Percentiles rank a stretch among this genome's conserved stretches.
These are phyloP conservation scores for Gymnodraco acuticeps DNA, from an alignment of 2,797 vertebrate species.

Conservation along the genomic window DNA sequence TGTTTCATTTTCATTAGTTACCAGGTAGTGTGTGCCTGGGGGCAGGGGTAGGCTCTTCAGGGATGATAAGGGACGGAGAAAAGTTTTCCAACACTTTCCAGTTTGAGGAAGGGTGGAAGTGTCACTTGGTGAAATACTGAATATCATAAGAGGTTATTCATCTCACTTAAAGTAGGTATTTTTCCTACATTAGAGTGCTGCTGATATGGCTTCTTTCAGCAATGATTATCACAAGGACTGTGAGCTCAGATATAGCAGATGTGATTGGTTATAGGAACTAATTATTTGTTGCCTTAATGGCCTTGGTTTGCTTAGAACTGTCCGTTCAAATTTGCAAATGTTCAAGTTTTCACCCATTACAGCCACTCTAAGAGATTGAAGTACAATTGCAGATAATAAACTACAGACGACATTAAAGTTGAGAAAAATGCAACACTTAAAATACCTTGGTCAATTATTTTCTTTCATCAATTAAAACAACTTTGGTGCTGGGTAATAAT, in stretches of 20 bases:
- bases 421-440: background rate
- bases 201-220: slow-evolving; percentile 24
- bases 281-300: slow-evolving; percentile 18
- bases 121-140: slow-evolving; percentile 44
- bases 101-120: slow-evolving; percentile 51
- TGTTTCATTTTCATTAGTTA: slow-evolving; percentile 87
- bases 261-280: slow-evolving; percentile 27
- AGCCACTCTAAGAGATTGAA: background rate
- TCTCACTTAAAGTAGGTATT: slow-evolving; percentile 50
- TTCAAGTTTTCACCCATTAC: background rate
- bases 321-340: slow-evolving; percentile 2
- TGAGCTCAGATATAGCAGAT: background rate
- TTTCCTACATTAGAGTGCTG: slow-evolving; percentile 1
- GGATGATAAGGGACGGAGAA: slow-evolving; percentile 60
- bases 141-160: slow-evolving; percentile 46
- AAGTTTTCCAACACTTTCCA: slow-evolving; percentile 72
- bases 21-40: slow-evolving; percentile 66
- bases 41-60: slow-evolving; percentile 53
- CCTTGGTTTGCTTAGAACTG: slow-evolving; percentile 16
- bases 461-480: background rate
- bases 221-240: slow-evolving; percentile 16
- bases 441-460: background rate
- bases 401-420: background rate
- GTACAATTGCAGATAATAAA: background rate
- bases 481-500: background rate